A percentile compares a stretch with the other conserved stretches of the same genome.
These are phyloP conservation scores for Nibea coibor DNA, from an alignment of 2,113 vertebrate genomes.

Conservation along the genomic window DNA sequence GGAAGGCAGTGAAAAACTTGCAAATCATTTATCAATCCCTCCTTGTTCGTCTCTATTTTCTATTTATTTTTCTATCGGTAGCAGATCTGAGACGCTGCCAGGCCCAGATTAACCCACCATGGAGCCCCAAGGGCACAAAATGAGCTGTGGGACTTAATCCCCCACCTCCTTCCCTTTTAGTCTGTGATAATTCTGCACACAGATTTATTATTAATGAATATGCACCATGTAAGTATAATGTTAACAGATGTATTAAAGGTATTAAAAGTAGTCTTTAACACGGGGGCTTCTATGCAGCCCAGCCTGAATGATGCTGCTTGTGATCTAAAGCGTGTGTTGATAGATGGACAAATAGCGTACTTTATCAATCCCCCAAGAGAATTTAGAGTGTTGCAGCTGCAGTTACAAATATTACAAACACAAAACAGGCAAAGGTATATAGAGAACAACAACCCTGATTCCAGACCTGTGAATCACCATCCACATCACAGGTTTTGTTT, in stretches of 20 bases:
- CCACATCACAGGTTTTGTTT: too few relatives aligned
- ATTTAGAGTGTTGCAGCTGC: too few relatives aligned
- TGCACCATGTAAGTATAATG: background rate
- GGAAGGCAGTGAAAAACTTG: background rate
- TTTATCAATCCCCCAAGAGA: too few relatives aligned
- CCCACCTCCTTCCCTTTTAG: background rate
- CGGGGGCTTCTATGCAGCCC: background rate
- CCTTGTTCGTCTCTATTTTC: background rate
- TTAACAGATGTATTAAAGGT: background rate
- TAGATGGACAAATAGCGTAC: too few relatives aligned
- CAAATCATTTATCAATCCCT: conserved; percentile 14
- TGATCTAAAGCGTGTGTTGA: background rate
- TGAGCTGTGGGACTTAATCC: background rate
- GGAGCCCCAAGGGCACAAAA: background rate
- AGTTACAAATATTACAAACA: too few relatives aligned
- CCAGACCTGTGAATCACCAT: background rate
- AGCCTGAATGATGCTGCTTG: background rate
- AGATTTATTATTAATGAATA: background rate
- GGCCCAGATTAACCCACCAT: background rate
- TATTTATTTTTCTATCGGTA: background rate
- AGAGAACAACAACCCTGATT: background rate
- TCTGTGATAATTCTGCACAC: background rate
- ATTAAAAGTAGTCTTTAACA: background rate
- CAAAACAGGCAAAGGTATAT: too few relatives aligned
- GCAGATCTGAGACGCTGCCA: conserved; percentile 1